phyloP scores from a whole-genome alignment of 2,797 vertebrate genomes.

The Sebastes melanostomus region DNA sequence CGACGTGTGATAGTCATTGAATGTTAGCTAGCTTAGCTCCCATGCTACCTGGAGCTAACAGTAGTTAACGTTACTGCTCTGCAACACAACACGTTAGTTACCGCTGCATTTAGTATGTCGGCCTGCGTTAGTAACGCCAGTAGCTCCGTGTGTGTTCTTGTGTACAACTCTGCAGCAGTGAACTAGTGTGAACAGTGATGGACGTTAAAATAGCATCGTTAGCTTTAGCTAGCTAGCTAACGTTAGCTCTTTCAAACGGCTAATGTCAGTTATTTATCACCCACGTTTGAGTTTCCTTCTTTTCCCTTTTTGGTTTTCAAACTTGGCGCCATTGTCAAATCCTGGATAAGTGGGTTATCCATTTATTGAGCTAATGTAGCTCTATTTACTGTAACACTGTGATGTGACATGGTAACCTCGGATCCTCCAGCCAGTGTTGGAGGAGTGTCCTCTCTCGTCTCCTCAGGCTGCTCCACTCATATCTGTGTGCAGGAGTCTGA shows the following conservation, averaged over 20 bases:
- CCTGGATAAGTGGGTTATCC: neutral
- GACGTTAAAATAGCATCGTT: neutral
- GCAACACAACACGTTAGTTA: neutral
- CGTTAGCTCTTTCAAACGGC: no score
- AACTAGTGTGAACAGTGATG: neutral
- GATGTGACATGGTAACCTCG: neutral
- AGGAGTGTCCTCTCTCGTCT: neutral
- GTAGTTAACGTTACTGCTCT: neutral
- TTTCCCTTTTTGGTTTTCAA: no score
- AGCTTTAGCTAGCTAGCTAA: no score
- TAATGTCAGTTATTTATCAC: neutral
- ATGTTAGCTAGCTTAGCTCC: neutral
- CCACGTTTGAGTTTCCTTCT: neutral
- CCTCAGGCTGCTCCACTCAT: neutral
- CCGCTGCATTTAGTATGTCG: neutral
- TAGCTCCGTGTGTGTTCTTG: neutral
- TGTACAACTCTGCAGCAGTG: neutral
- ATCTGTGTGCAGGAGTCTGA: no score
- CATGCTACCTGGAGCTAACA: constrained; percentile 6
- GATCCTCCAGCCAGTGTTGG: neutral
- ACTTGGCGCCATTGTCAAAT: no score
- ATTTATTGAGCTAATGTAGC: neutral
- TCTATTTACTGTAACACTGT: neutral
- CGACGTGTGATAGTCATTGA: neutral
- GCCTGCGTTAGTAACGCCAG: neutral